Percentiles rank a stretch among this genome's conserved stretches.
phyloP scores from a whole-genome alignment of 2,797 vertebrate species.

The Numenius phaeopus region DNA sequence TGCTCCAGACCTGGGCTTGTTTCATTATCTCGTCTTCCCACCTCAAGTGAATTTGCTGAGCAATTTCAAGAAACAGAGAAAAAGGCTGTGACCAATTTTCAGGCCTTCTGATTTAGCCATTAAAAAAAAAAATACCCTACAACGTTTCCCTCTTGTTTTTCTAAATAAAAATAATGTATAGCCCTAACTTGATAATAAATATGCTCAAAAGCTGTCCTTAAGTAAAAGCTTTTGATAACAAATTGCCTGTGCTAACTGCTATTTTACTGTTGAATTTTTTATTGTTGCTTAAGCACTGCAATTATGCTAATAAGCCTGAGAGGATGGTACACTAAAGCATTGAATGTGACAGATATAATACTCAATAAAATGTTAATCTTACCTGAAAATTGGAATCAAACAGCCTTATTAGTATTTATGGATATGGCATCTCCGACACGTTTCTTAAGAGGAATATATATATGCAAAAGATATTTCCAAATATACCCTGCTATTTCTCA shows the following conservation, averaged over 20 bases:
- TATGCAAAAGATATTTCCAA: slow-evolving; percentile 73
- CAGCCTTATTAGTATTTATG: slow-evolving; percentile 83
- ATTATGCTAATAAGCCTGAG: slow-evolving; percentile 84
- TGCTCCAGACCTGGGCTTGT: background rate
- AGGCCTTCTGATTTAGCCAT: slow-evolving; percentile 48
- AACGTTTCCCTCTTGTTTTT: slow-evolving; percentile 68
- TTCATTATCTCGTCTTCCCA: background rate
- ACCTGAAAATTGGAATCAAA: slow-evolving; percentile 85
- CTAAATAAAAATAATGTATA: slow-evolving; percentile 81
- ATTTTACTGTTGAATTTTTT: slow-evolving; percentile 82
- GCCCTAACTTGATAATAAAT: slow-evolving; percentile 78
- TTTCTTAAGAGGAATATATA: slow-evolving; percentile 73
- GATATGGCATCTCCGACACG: slow-evolving; percentile 76
- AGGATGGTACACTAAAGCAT: slow-evolving; percentile 76
- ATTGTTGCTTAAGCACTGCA: slow-evolving; percentile 84
- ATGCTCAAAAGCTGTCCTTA: slow-evolving; percentile 79
- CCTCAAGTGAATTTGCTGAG: background rate
- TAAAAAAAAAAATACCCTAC: slow-evolving; percentile 21
- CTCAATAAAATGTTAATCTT: slow-evolving; percentile 84
- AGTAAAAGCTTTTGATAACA: slow-evolving; percentile 84
- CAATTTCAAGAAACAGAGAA: background rate
- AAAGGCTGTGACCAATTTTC: background rate
- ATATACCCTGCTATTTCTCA: slow-evolving; percentile 46
- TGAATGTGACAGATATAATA: slow-evolving; percentile 83
- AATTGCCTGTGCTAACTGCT: slow-evolving; percentile 81